Conservation (phyloP, 2,888 invertebrate species). For the Metopia argyrocephala region DNA sequence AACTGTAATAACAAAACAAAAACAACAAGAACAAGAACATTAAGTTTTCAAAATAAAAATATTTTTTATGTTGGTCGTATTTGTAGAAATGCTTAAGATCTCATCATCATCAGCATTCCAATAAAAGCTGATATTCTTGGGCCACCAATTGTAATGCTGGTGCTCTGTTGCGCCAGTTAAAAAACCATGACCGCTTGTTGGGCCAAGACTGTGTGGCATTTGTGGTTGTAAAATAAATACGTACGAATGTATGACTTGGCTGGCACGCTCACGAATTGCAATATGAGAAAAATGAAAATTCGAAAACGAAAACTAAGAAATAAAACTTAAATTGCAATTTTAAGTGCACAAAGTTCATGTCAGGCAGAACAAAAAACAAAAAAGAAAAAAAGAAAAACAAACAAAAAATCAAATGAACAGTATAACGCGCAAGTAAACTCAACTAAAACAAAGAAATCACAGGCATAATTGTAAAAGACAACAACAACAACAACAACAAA, state of each 20-base stretch:
- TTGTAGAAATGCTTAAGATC: not conserved
- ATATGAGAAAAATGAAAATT: constrained; percentile 63
- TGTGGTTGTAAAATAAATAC: not conserved
- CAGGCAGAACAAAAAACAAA: constrained; percentile 67
- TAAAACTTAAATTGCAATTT: constrained; percentile 73
- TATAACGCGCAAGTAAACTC: not conserved
- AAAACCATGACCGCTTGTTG: constrained; percentile 53
- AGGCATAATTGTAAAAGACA: constrained; percentile 13
- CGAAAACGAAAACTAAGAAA: not conserved
- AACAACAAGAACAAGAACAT: too few relatives aligned
- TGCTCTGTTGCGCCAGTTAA: not conserved
- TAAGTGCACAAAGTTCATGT: constrained; percentile 76
- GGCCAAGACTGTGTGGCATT: constrained; percentile 24
- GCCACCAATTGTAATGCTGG: constrained; percentile 61
- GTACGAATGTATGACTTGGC: constrained; percentile 28
- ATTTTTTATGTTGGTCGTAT: not conserved
- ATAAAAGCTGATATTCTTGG: constrained; percentile 47
- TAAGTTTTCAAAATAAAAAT: constrained; percentile 38
- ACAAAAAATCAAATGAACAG: constrained; percentile 35
- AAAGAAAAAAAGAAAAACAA: constrained; percentile 21
- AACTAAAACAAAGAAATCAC: constrained; percentile 39
- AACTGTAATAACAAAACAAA: constrained; percentile 12
- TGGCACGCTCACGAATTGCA: constrained; percentile 76
- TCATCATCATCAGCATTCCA: not conserved
- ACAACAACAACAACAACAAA: constrained; percentile 30